phyloP scores from a whole-genome alignment of 2,888 invertebrate species.

The Salticus scenicus region DNA sequence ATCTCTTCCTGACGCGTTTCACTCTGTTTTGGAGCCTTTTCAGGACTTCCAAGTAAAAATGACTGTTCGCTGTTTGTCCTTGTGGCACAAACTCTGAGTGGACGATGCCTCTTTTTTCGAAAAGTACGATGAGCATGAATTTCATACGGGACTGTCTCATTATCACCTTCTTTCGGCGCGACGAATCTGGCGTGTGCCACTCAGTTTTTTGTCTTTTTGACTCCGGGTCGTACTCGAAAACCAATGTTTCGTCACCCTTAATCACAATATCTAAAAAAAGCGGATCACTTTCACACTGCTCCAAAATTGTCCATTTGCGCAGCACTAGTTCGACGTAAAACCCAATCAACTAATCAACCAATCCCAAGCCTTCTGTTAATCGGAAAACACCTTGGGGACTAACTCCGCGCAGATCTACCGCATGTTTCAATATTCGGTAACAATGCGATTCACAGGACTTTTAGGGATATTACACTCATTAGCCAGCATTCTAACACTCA shows the following conservation, averaged over 20 bases:
- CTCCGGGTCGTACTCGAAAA: not conserved
- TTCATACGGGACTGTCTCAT: not conserved
- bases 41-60: slow-evolving; percentile 1
- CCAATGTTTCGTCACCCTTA: not conserved
- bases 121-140: not conserved
- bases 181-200: not conserved
- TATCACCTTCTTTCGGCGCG: not conserved
- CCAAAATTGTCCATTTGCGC: not conserved
- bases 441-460: no score
- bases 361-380: not conserved
- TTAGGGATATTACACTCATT: no score
- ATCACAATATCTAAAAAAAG: not conserved
- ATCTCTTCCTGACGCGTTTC: not conserved
- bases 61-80: not conserved
- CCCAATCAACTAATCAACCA: not conserved
- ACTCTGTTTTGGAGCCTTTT: not conserved
- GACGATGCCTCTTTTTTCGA: not conserved
- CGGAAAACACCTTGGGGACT: no score
- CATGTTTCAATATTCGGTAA: no score
- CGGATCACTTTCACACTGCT: not conserved
- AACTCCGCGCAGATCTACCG: no score
- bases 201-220: not conserved
- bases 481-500: no score
- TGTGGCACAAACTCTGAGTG: not conserved
- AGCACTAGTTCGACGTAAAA: no score